Evolutionary conservation across 2,113 vertebrate genomes (phyloP).

Genomic region (Colaptes auratus): DNA sequence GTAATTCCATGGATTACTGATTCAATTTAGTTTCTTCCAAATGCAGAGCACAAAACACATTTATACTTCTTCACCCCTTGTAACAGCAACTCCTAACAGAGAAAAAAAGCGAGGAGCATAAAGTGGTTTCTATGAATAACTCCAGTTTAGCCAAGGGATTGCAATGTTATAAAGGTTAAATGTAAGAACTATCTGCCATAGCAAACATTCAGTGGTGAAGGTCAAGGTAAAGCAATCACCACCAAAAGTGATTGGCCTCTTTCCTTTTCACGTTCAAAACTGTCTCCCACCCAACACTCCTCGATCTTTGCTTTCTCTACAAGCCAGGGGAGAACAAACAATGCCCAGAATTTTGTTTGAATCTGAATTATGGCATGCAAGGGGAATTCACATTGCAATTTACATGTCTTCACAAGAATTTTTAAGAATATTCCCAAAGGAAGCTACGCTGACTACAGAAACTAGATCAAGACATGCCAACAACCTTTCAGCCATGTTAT

Average conservation of each 20-base stretch:
- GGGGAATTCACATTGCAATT: not conserved
- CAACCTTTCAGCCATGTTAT: not conserved
- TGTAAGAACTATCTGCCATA: not conserved
- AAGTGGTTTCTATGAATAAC: not conserved
- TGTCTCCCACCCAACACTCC: not conserved
- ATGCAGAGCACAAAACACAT: not conserved
- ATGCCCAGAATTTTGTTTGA: not conserved
- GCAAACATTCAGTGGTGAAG: not conserved
- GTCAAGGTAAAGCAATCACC: not conserved
- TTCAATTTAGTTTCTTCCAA: not conserved
- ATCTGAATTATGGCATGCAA: not conserved
- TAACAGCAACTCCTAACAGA: not conserved
- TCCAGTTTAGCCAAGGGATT: not conserved
- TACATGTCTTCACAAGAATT: not conserved
- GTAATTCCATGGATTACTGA: not conserved
- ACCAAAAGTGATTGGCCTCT: not conserved
- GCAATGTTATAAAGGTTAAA: not conserved
- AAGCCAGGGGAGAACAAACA: not conserved
- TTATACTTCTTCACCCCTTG: not conserved
- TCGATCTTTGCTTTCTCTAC: not conserved
- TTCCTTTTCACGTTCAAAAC: not conserved
- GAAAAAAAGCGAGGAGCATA: not conserved
- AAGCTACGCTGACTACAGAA: not conserved
- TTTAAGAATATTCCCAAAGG: not conserved
- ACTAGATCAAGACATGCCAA: not conserved